Evolutionary conservation across 2,888 invertebrate genomes (phyloP), one percentile per base, ranked within the genome.

Genomic region (Idaea straminata): DNA sequence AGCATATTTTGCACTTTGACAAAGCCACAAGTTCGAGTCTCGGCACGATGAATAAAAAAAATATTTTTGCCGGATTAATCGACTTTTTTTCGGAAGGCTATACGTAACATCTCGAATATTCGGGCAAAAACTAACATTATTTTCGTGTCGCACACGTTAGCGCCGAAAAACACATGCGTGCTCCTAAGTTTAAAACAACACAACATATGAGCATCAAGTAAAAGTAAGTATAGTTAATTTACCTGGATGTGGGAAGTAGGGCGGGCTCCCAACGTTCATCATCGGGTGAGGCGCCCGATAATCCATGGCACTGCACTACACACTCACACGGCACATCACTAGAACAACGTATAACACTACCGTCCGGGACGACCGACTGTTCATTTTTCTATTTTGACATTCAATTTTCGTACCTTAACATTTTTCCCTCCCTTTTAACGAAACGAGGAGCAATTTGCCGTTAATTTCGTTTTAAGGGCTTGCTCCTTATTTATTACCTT

Each of bases 221-320:
- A 25, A 25, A 25, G 25, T 25, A 25, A 25, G 25, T 25, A 25
- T 25, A 25, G 25, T 25, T 25, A 66, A 73, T 78, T 81, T 86
- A 93, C 93, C 92, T 89, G 91, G 82, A 66, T 86, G 88, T 7
- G 86, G 85, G 77, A 85, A 90, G 89, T 87, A 91, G 66, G 89
- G 86, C 75, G 85, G 86, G 74, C 87, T 73, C 72, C 88, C 89
- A 81, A 82, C 84, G 85, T 81, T 87, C 83, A 85, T 82, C 79
- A 84, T 78, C 68, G 92, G 91, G 75, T 86, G 85, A 57, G 92
- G 91, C 68, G 89, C 88, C 60, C 93, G 87, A 78, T 92, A 92
- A 77, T 93, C 93, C 93, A 93, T 92, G 72, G 75, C 74, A 75
- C 66, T 68, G 66, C 81, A 83, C 82, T 78, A 76, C 74, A 74